These are phyloP conservation scores for Silurus asotus DNA, from an alignment of 2,113 vertebrate genomes.

Conservation along the genomic window DNA sequence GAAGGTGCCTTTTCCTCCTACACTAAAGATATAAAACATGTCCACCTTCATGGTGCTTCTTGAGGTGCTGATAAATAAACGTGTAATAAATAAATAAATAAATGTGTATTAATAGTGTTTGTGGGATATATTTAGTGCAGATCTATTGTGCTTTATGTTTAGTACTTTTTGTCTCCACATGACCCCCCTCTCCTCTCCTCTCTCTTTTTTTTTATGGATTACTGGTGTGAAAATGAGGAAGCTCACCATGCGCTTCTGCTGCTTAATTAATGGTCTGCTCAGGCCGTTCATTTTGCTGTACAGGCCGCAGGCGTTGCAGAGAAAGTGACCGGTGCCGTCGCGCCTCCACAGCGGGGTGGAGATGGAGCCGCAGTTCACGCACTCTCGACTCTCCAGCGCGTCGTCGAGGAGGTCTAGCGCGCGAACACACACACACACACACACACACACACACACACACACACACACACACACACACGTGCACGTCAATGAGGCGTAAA, in stretches of 20 bases:
- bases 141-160: too few relatives aligned
- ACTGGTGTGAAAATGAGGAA: not conserved
- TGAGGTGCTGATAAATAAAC: not conserved
- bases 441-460: too few relatives aligned
- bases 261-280: conserved; percentile 97
- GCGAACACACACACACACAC: conserved; percentile 40
- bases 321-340: conserved; percentile 96
- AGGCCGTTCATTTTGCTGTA: conserved; percentile 99
- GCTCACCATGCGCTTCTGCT: conserved; percentile 96
- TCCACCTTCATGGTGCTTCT: not conserved
- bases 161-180: not conserved
- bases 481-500: conserved; percentile 38
- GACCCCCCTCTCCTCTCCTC: not conserved
- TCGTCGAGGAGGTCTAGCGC: conserved; percentile 89
- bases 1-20: not conserved
- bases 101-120: not conserved
- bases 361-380: conserved; percentile 97
- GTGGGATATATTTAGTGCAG: not conserved
- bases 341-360: conserved; percentile 97
- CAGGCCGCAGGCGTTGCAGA: conserved; percentile 97
- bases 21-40: not conserved
- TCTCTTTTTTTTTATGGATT: too few relatives aligned
- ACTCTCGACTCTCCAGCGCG: conserved; percentile 90
- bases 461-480: conserved; percentile 20
- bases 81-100: not conserved